Evolutionary conservation across 2,113 vertebrate species (phyloP).

Genomic region (Myotis yumanensis): DNA sequence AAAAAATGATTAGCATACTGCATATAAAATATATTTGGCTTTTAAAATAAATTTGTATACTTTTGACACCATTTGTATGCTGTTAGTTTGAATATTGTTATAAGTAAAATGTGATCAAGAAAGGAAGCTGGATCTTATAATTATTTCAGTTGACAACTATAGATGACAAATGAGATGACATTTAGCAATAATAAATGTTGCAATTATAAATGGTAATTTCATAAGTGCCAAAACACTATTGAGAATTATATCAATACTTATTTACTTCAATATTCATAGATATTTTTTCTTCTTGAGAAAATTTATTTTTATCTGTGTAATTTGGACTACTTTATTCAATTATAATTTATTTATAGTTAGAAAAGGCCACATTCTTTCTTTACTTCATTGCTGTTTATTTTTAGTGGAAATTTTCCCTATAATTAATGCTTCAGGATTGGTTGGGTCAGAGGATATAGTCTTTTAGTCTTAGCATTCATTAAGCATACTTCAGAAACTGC

Average conservation of each 20-base stretch:
- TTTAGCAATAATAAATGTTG: neutral
- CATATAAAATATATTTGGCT: neutral
- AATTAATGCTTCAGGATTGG: conserved; percentile 33
- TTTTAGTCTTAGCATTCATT: conserved; percentile 23
- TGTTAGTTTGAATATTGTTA: neutral
- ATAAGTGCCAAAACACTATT: neutral
- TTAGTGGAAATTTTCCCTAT: conserved; percentile 37
- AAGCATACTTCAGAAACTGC: conserved; percentile 14
- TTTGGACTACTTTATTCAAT: neutral
- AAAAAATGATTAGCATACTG: neutral
- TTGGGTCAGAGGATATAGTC: neutral
- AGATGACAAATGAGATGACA: neutral
- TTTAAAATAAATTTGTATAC: neutral
- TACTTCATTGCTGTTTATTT: conserved; percentile 33
- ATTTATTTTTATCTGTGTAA: neutral
- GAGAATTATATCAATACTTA: neutral
- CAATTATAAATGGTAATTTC: neutral
- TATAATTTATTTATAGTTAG: conserved; percentile 30
- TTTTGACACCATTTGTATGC: neutral
- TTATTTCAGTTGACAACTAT: neutral
- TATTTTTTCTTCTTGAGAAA: neutral
- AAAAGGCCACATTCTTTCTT: neutral
- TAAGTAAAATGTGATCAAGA: neutral
- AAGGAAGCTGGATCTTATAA: neutral
- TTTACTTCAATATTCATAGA: neutral